phyloP scores from a whole-genome alignment of 2,113 vertebrate species.

The Abramis brama region DNA sequence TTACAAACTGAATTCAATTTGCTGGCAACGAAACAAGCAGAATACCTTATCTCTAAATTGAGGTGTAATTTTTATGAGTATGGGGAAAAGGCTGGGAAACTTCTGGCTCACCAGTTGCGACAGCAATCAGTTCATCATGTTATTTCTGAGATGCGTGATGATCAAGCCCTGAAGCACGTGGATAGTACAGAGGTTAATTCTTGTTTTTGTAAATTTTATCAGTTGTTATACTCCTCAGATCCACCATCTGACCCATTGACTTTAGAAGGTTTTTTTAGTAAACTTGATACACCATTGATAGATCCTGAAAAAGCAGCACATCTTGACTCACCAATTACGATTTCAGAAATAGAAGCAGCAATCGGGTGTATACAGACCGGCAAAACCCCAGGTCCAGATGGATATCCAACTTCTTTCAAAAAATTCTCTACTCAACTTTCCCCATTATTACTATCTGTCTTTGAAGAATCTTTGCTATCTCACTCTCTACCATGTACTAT shows the following conservation, averaged over 20 bases:
- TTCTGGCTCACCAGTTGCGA: too few species aligned
- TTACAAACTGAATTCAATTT: neutral
- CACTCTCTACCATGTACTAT: too few species aligned
- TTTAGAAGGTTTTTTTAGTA: neutral
- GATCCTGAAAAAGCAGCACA: neutral
- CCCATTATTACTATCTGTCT: too few species aligned
- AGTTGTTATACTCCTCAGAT: neutral
- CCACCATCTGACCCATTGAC: neutral
- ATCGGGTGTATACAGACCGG: too few species aligned
- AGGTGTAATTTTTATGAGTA: neutral
- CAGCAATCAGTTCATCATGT: neutral
- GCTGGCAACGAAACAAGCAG: too few species aligned
- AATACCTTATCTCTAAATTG: too few species aligned
- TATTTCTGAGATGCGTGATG: neutral
- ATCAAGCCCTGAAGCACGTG: neutral
- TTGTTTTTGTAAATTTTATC: neutral
- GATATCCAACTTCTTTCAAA: too few species aligned
- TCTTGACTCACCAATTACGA: neutral
- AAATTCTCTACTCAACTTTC: too few species aligned
- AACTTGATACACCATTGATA: neutral
- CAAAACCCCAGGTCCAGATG: too few species aligned
- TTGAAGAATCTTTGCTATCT: too few species aligned
- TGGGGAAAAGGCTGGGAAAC: too few species aligned
- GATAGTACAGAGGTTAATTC: neutral
- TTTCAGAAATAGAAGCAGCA: neutral